These are phyloP conservation scores for Nerophis lumbriciformis DNA, from an alignment of 2,113 vertebrate species.

Conservation along the genomic window DNA sequence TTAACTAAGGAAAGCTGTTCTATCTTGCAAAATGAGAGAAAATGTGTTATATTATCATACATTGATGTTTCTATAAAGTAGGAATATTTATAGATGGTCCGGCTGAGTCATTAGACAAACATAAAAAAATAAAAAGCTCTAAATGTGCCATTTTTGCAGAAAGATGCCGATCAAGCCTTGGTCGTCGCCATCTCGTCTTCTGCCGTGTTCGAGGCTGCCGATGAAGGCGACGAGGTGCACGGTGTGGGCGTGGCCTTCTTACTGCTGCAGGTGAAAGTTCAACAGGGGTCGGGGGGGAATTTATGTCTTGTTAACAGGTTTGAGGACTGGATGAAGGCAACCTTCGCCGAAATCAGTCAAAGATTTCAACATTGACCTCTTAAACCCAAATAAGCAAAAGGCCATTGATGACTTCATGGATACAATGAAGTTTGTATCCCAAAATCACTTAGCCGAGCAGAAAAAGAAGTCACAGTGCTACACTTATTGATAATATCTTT, in stretches of 20 bases:
- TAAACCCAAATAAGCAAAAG: no score
- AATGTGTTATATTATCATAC: neutral
- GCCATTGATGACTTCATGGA: no score
- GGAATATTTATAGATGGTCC: neutral
- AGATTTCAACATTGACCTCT: no score
- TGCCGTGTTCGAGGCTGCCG: slow-evolving; percentile 66
- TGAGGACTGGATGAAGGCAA: no score
- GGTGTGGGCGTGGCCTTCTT: slow-evolving; percentile 28
- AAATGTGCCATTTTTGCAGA: slow-evolving; percentile 54
- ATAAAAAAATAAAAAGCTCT: no score
- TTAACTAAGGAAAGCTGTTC: no score
- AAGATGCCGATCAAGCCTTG: slow-evolving; percentile 58
- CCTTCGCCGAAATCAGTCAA: no score
- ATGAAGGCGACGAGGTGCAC: slow-evolving; percentile 26
- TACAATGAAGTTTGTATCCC: no score
- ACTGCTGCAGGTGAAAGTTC: slow-evolving; percentile 39
- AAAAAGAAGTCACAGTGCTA: no score
- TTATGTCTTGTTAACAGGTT: neutral
- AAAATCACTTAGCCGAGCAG: no score
- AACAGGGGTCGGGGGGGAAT: neutral
- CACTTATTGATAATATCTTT: no score
- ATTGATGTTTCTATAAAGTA: neutral
- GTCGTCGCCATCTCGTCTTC: slow-evolving; percentile 71
- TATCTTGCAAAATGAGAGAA: neutral
- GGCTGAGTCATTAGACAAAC: no score